Percentiles rank a stretch among this genome's conserved stretches.
Evolutionary conservation across 2,113 vertebrate species (phyloP).

Genomic region (Sylvicapra grimmia): DNA sequence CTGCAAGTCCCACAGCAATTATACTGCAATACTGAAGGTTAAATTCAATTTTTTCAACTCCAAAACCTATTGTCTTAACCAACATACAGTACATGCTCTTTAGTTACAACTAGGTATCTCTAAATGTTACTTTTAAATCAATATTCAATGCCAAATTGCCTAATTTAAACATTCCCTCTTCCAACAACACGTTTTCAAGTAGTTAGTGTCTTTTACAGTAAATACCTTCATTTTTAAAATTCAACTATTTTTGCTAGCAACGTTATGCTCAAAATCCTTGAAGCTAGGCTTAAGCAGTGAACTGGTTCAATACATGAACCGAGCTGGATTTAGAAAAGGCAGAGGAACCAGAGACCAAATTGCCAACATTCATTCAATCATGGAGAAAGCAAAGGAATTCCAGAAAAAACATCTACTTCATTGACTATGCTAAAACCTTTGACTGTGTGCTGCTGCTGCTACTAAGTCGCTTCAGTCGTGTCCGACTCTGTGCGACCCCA

Average conservation of each 20-base stretch:
- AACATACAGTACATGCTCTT: accelerated
- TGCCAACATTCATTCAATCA: neutral
- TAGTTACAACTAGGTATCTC: neutral
- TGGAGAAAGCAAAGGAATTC: neutral
- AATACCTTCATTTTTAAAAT: neutral
- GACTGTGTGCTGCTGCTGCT: no score
- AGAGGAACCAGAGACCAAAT: neutral
- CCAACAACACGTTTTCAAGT: neutral
- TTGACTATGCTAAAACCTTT: neutral
- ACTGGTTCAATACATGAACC: neutral
- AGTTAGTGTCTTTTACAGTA: neutral
- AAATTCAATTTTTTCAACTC: neutral
- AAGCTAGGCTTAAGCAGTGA: neutral
- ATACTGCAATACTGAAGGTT: neutral
- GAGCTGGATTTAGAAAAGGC: neutral
- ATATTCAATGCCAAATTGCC: neutral
- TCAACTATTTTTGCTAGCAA: neutral
- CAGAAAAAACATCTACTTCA: neutral
- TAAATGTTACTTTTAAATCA: neutral
- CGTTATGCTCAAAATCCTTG: neutral
- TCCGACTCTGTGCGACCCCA: no score
- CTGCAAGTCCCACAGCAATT: neutral
- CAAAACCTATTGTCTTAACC: neutral
- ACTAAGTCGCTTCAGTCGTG: no score
- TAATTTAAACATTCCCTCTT: neutral